These are phyloP conservation scores for Chrysemys picta DNA, from an alignment of 2,113 vertebrate species.

Conservation along the genomic window DNA sequence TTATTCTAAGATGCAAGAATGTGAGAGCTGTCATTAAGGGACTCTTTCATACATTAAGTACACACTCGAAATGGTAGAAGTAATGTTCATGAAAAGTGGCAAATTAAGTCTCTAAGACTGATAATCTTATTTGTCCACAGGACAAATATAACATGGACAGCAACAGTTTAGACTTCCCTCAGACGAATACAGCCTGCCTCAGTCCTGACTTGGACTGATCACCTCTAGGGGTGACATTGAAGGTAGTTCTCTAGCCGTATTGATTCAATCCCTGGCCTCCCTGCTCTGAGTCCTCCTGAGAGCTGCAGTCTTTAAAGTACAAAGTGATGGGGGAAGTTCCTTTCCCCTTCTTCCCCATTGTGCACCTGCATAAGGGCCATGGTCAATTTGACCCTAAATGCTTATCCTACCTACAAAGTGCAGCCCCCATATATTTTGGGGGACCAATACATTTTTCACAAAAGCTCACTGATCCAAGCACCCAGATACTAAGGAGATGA, in stretches of 20 bases:
- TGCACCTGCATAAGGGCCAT: background rate
- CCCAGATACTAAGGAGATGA: conserved; percentile 10
- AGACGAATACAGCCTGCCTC: background rate
- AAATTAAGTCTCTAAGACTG: background rate
- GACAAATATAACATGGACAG: background rate
- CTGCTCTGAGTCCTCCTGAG: background rate
- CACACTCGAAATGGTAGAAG: background rate
- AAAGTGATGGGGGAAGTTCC: background rate
- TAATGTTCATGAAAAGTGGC: background rate
- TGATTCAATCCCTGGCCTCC: background rate
- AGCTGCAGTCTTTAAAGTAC: background rate
- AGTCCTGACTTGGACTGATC: background rate
- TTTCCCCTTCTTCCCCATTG: background rate
- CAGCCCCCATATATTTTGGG: background rate
- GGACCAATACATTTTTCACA: background rate
- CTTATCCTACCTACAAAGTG: background rate
- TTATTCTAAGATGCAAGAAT: background rate
- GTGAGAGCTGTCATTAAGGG: background rate
- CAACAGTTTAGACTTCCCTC: background rate
- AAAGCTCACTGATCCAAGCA: background rate
- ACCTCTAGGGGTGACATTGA: background rate
- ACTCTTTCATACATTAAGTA: background rate
- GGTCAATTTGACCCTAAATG: background rate
- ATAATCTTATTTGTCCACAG: background rate
- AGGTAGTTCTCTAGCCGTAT: background rate